Base-by-base conservation (phyloP, 2,113 vertebrate species). In the Phasianus colchicus region DNA sequence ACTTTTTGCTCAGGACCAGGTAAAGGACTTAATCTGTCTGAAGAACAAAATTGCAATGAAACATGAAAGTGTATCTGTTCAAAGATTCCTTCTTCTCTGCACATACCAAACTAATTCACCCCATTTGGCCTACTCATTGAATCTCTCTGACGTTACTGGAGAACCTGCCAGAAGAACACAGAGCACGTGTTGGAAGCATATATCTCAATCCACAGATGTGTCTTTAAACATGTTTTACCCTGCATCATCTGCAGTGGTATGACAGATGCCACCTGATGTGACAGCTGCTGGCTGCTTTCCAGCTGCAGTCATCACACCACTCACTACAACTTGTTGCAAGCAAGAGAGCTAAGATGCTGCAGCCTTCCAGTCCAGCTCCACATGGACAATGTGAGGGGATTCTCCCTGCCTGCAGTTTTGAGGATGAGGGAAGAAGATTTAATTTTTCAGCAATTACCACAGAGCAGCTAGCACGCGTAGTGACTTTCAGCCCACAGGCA, bases 371-470 rank as follows among this genome's bases (percentile, higher is more conserved):
- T 17, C 43, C 54, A 64, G 42, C 24, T 82, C 34, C 1, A 0
- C 12, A 65, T 13, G 20, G 27, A 43, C 30, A 10, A 29, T 15
- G 3, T 61, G 40, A n/a, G 34, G 42, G 25, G 36, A 52, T 52
- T 32, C 52, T 29, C 73, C 30, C 14, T 1, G 6, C 48, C 85
- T 1, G 0, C 42, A 15, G 32, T 34, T 52, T 43, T 54, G 52
- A 21, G 50, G 36, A 48, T 5, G 8, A 12, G 22, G 42, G 52
- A n/a, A 65, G 45, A 61, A n/a, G 48, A 12, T 12, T 7, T 2
- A 21, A 45, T 52, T 66, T 54, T 42, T 40, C 15, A 63, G 66
- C 25, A 65, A 30, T 29, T 64, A 78, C 36, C 12, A 8, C 21
- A 71, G 50, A 42, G 55, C 25, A 16, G 40, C 29, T 24, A 71